Conservation (phyloP, 1,140 invertebrate genomes). For the Drosophila santomea region DNA sequence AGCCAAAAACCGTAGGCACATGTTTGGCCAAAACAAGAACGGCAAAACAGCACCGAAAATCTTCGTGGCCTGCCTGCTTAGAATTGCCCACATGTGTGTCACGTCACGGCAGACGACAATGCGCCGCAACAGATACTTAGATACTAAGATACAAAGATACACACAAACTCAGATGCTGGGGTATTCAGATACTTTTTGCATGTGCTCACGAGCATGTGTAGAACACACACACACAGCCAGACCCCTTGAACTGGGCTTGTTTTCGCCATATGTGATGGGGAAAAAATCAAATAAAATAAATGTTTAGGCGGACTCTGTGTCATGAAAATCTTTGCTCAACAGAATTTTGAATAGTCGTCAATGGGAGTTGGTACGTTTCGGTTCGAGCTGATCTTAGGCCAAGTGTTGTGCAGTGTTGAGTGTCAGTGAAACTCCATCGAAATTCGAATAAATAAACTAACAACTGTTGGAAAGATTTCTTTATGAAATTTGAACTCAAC, state of each 20-base stretch:
- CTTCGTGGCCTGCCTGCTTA: slow-evolving; percentile 59
- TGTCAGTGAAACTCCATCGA: slow-evolving; percentile 36
- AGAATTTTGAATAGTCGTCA: slow-evolving; percentile 76
- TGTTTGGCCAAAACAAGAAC: slow-evolving; percentile 70
- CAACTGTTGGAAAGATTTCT: slow-evolving; percentile 20
- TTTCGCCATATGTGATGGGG: slow-evolving; percentile 73
- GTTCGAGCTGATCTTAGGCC: slow-evolving; percentile 39
- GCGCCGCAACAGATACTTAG: slow-evolving; percentile 52
- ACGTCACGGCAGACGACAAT: slow-evolving; percentile 78
- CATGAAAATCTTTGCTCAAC: slow-evolving; percentile 68
- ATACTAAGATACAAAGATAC: slow-evolving; percentile 6
- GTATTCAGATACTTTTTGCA: slow-evolving; percentile 69
- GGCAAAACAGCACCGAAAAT: slow-evolving; percentile 31
- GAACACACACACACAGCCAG: slow-evolving; percentile 33
- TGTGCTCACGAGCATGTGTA: slow-evolving; percentile 60
- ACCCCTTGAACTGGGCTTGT: slow-evolving; percentile 68
- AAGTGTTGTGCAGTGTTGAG: not conserved
- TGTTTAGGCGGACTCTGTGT: slow-evolving; percentile 70
- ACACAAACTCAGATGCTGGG: slow-evolving; percentile 27
- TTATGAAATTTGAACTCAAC: slow-evolving; percentile 13
- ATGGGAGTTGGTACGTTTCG: slow-evolving; percentile 63
- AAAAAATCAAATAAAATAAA: slow-evolving; percentile 48
- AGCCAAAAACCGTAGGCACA: slow-evolving; percentile 77
- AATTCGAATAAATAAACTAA: slow-evolving; percentile 28
- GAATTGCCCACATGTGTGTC: slow-evolving; percentile 81